Percentiles rank a stretch among this genome's conserved stretches.
phyloP scores from a whole-genome alignment of 2,888 invertebrate genomes.

The Camptogramma bilineatum region DNA sequence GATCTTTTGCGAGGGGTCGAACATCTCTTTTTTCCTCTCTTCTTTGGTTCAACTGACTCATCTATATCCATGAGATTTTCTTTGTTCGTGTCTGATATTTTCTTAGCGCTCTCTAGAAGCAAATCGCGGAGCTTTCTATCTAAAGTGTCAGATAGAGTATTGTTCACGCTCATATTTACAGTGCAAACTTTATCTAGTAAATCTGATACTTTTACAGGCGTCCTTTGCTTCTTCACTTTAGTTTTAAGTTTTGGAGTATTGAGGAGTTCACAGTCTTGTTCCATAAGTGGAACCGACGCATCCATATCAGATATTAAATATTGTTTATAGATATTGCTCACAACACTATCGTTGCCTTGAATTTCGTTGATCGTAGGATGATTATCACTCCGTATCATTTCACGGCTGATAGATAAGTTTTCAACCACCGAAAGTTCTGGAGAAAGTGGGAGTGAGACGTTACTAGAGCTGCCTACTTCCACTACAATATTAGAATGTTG shows the following conservation, averaged over 20 bases:
- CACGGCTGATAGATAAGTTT: constrained; percentile 68
- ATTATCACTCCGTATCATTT: constrained; percentile 50
- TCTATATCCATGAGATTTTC: constrained; percentile 47
- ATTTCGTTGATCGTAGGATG: constrained; percentile 58
- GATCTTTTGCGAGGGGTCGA: constrained; percentile 67
- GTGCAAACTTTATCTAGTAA: constrained; percentile 57
- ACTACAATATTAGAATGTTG: constrained; percentile 29
- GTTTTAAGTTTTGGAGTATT: constrained; percentile 31
- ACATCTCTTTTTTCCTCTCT: constrained; percentile 57
- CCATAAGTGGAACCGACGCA: constrained; percentile 69
- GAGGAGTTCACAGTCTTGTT: constrained; percentile 60
- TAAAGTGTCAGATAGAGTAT: constrained; percentile 63
- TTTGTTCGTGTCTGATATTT: constrained; percentile 45
- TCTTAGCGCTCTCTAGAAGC: constrained; percentile 72
- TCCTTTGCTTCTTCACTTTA: constrained; percentile 52
- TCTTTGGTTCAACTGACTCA: constrained; percentile 37
- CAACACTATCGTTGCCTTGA: constrained; percentile 44
- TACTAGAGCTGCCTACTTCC: constrained; percentile 62
- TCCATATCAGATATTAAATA: constrained; percentile 61
- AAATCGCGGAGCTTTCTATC: constrained; percentile 64
- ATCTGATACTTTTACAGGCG: constrained; percentile 20
- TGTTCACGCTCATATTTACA: constrained; percentile 56
- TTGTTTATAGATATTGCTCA: constrained; percentile 48
- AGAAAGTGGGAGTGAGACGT: constrained; percentile 67
- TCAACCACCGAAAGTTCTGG: constrained; percentile 78